These are phyloP conservation scores for Tachuris rubrigastra DNA, from an alignment of 2,113 vertebrate genomes.

Conservation along the genomic window DNA sequence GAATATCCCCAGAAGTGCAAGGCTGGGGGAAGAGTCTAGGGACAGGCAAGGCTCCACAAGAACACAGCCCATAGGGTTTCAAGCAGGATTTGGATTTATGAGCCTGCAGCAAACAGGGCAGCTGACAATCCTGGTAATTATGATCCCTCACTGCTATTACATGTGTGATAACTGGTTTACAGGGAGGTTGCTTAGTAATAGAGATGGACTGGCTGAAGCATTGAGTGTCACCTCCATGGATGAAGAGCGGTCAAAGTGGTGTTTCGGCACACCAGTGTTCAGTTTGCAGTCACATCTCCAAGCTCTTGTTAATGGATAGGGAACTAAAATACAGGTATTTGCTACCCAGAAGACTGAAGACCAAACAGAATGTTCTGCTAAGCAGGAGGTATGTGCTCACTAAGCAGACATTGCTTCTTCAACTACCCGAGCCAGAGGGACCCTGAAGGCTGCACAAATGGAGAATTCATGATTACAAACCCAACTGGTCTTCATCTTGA, in stretches of 20 bases:
- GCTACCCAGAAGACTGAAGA: not conserved
- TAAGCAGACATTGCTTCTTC: not conserved
- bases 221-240: rapidly evolving
- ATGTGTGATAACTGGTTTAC: rapidly evolving
- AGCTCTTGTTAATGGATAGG: not conserved
- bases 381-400: not conserved
- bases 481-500: not conserved
- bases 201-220: not conserved
- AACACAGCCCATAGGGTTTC: not conserved
- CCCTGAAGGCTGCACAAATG: not conserved
- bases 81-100: not conserved
- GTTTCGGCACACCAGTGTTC: not conserved
- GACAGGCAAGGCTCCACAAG: not conserved
- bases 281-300: not conserved
- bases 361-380: not conserved
- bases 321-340: not conserved
- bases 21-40: not conserved
- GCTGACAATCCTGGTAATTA: not conserved
- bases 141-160: not conserved
- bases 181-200: not conserved
- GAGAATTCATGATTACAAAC: not conserved
- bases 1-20: not conserved
- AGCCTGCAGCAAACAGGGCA: not conserved
- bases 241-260: not conserved
- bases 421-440: rapidly evolving